A percentile compares a stretch with the other conserved stretches of the same genome.
Evolutionary conservation across 53 echinoderm and acorn worm species (phyloP).

Genomic region (Holothuria scabra): DNA sequence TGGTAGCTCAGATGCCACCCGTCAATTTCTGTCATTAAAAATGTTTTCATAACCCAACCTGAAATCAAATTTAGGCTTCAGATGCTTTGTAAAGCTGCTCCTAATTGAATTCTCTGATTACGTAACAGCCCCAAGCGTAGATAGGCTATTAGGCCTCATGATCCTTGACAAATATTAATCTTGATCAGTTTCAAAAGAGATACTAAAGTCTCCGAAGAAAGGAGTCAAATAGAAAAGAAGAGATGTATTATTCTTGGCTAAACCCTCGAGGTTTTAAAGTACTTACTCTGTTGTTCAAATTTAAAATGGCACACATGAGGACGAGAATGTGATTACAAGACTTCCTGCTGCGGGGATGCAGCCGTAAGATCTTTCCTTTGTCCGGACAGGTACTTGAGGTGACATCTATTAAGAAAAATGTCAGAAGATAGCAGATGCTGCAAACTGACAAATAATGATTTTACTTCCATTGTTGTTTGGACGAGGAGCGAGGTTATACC

Average conservation of each 20-base stretch:
- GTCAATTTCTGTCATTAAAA: no score
- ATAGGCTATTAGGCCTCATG: slow-evolving; percentile 15
- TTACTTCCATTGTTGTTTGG: slow-evolving; percentile 1
- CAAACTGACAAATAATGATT: slow-evolving; percentile 26
- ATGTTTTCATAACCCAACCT: no score
- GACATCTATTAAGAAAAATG: neutral
- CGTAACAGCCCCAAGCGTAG: slow-evolving; percentile 25
- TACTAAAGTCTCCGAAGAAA: neutral
- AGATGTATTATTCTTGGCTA: slow-evolving; percentile 29
- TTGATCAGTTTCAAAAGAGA: slow-evolving; percentile 4
- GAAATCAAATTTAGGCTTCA: slow-evolving; percentile 1
- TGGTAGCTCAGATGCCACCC: no score
- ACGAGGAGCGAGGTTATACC: slow-evolving; percentile 10
- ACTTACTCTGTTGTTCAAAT: slow-evolving; percentile 11
- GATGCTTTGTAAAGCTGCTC: slow-evolving; percentile 8
- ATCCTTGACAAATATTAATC: slow-evolving; percentile 15
- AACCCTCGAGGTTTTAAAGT: slow-evolving; percentile 32
- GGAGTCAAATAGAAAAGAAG: neutral
- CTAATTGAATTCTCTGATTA: slow-evolving; percentile 21
- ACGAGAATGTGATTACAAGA: slow-evolving; percentile 28
- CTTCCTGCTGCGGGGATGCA: slow-evolving; percentile 11
- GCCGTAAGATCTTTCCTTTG: neutral
- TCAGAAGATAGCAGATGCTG: slow-evolving; percentile 7
- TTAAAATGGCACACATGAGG: slow-evolving; percentile 17
- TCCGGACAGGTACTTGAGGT: slow-evolving; percentile 1